Evolutionary conservation across 30 jellyfish, hydroid and myxozoan species (phyloP).

Genomic region (Chrysaora quinquecirrha): DNA sequence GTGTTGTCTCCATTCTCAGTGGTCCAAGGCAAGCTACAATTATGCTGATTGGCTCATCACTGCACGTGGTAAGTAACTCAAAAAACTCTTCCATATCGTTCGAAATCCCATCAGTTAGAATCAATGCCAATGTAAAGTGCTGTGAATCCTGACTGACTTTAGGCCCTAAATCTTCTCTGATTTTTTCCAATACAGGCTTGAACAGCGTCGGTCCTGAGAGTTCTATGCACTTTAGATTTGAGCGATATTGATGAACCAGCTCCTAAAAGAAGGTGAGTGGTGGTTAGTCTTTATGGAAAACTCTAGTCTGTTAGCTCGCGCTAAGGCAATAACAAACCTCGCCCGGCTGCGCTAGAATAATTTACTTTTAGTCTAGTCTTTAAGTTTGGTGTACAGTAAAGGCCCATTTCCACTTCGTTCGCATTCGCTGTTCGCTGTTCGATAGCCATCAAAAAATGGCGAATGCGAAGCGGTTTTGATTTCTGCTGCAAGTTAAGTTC

Average conservation of each 20-base stretch:
- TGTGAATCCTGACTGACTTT: slow-evolving; percentile 25
- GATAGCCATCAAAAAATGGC: too few species aligned
- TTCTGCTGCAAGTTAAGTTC: too few species aligned
- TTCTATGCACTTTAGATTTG: slow-evolving; percentile 24
- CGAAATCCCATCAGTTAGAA: slow-evolving; percentile 78
- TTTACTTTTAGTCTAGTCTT: too few species aligned
- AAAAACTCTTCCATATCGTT: slow-evolving; percentile 75
- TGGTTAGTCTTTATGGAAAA: too few species aligned
- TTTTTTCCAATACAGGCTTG: slow-evolving; percentile 41
- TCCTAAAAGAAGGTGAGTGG: slow-evolving; percentile 22
- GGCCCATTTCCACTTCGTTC: too few species aligned
- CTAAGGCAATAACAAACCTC: too few species aligned
- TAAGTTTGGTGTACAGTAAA: too few species aligned
- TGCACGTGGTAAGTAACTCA: slow-evolving; percentile 19
- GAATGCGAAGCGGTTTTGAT: too few species aligned
- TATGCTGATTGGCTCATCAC: slow-evolving; percentile 58
- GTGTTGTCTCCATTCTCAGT: slow-evolving; percentile 50
- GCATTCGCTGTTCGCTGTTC: too few species aligned
- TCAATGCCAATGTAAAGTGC: slow-evolving; percentile 44
- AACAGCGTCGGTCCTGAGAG: slow-evolving; percentile 81
- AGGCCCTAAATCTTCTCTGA: slow-evolving; percentile 7
- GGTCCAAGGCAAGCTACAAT: slow-evolving; percentile 59
- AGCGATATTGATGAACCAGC: slow-evolving; percentile 49
- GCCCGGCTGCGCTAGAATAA: too few species aligned
- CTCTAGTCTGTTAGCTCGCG: too few species aligned